These are phyloP conservation scores for Delichon dasypus DNA, from an alignment of 2,797 vertebrate genomes.

Conservation along the genomic window DNA sequence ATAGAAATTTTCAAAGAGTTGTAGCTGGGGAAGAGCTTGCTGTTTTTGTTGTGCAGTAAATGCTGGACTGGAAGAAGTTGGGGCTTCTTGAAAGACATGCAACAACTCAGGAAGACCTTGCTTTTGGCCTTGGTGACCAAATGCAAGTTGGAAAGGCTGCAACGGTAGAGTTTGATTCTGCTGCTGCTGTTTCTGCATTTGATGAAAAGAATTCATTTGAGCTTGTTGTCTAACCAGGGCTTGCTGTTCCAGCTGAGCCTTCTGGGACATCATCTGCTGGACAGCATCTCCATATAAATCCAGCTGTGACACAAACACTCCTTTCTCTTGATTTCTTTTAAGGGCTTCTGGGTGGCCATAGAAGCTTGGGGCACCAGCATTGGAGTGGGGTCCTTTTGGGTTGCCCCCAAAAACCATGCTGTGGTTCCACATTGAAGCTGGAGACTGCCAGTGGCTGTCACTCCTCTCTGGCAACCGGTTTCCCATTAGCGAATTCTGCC, in stretches of 20 bases:
- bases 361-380: slow-evolving; percentile 66
- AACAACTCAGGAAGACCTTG: slow-evolving; percentile 82
- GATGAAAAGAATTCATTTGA: slow-evolving; percentile 78
- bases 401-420: slow-evolving; percentile 82
- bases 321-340: slow-evolving; percentile 84
- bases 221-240: slow-evolving; percentile 80
- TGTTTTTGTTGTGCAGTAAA: slow-evolving; percentile 80
- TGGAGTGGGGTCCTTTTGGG: slow-evolving; percentile 73
- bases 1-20: slow-evolving; percentile 83
- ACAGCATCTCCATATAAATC: slow-evolving; percentile 76
- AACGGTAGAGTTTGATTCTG: slow-evolving; percentile 86
- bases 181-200: slow-evolving; percentile 83
- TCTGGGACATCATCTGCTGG: slow-evolving; percentile 81
- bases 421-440: slow-evolving; percentile 83
- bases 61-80: slow-evolving; percentile 84
- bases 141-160: slow-evolving; percentile 94
- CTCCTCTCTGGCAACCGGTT: slow-evolving; percentile 82
- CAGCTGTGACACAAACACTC: slow-evolving; percentile 72
- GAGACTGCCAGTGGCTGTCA: slow-evolving; percentile 84
- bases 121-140: slow-evolving; percentile 90
- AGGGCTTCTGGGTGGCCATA: slow-evolving; percentile 74
- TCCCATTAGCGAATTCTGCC: slow-evolving; percentile 79
- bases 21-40: slow-evolving; percentile 78
- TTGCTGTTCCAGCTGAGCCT: slow-evolving; percentile 77
- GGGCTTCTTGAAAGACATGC: slow-evolving; percentile 87